Base-by-base conservation (phyloP, 2,888 invertebrate genomes). In the Atrina japonica region DNA sequence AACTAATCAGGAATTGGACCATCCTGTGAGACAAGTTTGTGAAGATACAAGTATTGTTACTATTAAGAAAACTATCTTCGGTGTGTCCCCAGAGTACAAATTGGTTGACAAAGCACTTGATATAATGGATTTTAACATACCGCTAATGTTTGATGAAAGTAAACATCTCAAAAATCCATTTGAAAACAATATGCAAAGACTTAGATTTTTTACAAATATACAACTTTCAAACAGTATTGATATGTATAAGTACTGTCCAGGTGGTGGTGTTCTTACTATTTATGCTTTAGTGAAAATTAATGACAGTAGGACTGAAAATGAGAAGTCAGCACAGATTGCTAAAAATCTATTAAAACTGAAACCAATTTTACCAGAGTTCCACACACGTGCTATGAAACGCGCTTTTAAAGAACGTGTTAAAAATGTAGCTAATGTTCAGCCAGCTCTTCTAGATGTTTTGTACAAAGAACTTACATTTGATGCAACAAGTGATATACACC, bases 381-480 rank as follows among this genome's bases (percentile, higher is more conserved):
- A 74, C 40, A 74, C 76, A 11, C 49, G 71, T 21, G 43, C 45
- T n/a, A 56, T 59, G 65, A 71, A 63, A 53, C 11, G 23, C 6
- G 11, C 43, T 6, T 74, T 76, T 18, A 66, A 64, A 27, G 23
- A 30, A 64, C 73, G 65, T 65, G 1, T 66, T 14, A 30, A n/a
- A n/a, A 45, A 59, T 29, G 23, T 73, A 64, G 27, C 66, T 16
- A 41, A 40, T 16, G 47, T 71, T 25, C 3, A 50, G 30, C 72
- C 66, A 52, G 40, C 68, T 1, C 53, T 77, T 25, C 2, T 41
- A 14, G 72, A 72, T 56, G 49, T 75, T 7, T 59, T 74, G 3
- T 75, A 77, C 59, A 68, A 67, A 65, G 73, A 75, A 53, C 56
- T 73, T 21, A 61, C 70, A 14, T 25, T 68, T 29, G 77, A 77